Conservation (phyloP, 2,113 vertebrate genomes). For the Cyrtonyx montezumae region DNA sequence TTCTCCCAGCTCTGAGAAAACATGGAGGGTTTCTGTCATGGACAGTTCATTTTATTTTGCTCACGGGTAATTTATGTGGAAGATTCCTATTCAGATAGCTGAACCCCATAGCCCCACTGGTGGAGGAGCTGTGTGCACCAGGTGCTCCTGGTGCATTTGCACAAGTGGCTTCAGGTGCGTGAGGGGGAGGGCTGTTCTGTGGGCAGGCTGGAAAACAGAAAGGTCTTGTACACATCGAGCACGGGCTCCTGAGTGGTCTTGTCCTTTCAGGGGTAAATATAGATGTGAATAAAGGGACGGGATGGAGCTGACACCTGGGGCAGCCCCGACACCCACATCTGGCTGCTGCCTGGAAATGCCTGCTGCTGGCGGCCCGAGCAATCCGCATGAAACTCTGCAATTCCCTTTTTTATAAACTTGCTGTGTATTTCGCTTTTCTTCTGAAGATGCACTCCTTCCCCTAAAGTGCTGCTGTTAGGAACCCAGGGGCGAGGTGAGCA, state of each 20-base stretch:
- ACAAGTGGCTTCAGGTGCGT: not conserved
- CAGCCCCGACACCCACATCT: not conserved
- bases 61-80: not conserved
- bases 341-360: not conserved
- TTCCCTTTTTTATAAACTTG: not conserved
- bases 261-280: not conserved
- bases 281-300: not conserved
- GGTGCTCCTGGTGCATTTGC: not conserved
- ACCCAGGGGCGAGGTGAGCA: not conserved
- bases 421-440: not conserved
- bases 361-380: not conserved
- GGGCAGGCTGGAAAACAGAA: not conserved
- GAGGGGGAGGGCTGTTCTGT: not conserved
- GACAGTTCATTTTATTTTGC: not conserved
- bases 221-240: not conserved
- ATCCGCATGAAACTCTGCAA: accelerated
- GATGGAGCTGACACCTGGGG: not conserved
- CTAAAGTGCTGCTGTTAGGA: accelerated
- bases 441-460: not conserved
- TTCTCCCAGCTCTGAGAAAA: accelerated
- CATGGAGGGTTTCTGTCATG: accelerated
- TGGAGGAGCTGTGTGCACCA: not conserved
- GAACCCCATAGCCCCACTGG: not conserved
- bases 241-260: not conserved
- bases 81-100: not conserved